Evolutionary conservation across 2,797 vertebrate species (phyloP).

Genomic region (Siniperca scherzeri): DNA sequence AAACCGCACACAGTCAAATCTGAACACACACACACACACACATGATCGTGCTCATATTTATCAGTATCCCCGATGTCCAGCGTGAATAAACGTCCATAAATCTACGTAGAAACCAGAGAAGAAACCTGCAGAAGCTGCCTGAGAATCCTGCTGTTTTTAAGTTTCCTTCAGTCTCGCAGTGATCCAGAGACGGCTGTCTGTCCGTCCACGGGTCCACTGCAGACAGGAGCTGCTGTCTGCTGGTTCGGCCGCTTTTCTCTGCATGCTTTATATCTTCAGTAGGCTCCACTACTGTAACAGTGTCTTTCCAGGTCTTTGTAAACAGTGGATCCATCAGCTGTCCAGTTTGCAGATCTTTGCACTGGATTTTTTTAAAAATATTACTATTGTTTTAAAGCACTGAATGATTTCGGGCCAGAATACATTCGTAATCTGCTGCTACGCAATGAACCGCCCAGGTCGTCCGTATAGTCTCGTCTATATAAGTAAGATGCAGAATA

Average conservation of each 20-base stretch:
- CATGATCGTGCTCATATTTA: too few relatives aligned
- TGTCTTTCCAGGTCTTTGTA: not conserved
- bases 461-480: too few relatives aligned
- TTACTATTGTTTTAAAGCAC: not conserved
- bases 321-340: not conserved
- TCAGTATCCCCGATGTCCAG: too few relatives aligned
- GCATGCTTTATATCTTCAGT: too few relatives aligned
- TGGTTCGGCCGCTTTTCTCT: too few relatives aligned
- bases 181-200: not conserved
- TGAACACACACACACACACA: not conserved
- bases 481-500: not conserved
- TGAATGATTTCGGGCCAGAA: not conserved
- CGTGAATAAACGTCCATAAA: too few relatives aligned
- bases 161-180: not conserved
- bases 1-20: not conserved
- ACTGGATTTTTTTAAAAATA: not conserved
- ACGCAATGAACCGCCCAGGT: not conserved
- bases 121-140: not conserved
- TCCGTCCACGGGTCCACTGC: too few relatives aligned
- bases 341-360: not conserved
- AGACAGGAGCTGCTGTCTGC: too few relatives aligned
- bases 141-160: not conserved
- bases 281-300: not conserved
- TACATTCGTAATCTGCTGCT: not conserved
- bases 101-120: too few relatives aligned